Base-by-base conservation (phyloP, 2,113 vertebrate species). In the Catharus fuscescens region DNA sequence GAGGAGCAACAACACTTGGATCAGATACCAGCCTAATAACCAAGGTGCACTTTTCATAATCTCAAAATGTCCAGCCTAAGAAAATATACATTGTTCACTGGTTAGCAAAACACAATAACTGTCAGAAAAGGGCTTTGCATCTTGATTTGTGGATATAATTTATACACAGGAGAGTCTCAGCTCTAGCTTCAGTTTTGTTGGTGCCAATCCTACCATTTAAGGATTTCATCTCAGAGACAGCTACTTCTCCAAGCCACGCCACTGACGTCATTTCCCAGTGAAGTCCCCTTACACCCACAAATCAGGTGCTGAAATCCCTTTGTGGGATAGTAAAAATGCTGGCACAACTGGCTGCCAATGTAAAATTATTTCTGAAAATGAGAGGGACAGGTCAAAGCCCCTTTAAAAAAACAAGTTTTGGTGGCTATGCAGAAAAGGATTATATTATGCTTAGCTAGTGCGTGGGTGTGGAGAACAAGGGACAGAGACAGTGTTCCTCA, bases 201-300 rank as follows among this genome's bases (percentile, higher is more conserved):
- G 92, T 96, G 90, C 94, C 94, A 96, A 93, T 96, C 94, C 90
- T 95, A 90, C 96, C 93, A 94, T 96, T 94, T 94, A 94, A 96
- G 94, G 90, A 90, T 90, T 83, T 74, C 65, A 36, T 90, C 82
- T 88, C 2, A 0, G 76, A 96, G 92, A 83, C 93, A 76, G 72
- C 83, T 78, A 88, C 86, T 93, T 86, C 81, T 92, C 76, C 21
- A 67, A 93, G 88, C 88, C 78, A 91, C 8, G 0, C 57, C 77
- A 29, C 91, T 93, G 91, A 94, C 24, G 53, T 96, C 56, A 97
- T 94, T 97, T 97, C 95, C 95, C 80, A 17, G 69, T 65, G 88
- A 78, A 94, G 95, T 96, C 93, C 82, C 94, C 48, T 80, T 94
- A 77, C 87, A 77, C 87, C 88, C 95, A 96, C 92, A 97, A 96